Evolutionary conservation across 2,113 vertebrate species (phyloP).

Genomic region (Neodon shergylaensis): DNA sequence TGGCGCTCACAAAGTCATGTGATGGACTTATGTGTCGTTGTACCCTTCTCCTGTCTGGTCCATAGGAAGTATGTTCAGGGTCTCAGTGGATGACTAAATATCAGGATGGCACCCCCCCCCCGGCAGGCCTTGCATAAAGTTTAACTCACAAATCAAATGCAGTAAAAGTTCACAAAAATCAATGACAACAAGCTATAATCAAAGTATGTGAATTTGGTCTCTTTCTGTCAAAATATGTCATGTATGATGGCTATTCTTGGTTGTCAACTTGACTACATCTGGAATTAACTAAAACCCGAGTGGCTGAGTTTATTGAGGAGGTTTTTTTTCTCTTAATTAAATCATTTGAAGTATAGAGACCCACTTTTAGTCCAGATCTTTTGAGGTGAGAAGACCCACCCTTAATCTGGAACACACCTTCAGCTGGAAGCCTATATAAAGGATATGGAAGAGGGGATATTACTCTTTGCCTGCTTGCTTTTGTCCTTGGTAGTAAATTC

Average conservation of each 20-base stretch:
- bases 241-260: not conserved
- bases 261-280: not conserved
- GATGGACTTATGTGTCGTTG: no score
- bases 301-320: not conserved
- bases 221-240: not conserved
- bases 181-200: not conserved
- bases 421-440: not conserved
- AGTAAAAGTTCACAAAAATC: not conserved
- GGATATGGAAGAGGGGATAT: not conserved
- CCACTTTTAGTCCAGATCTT: not conserved
- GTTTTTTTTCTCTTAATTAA: not conserved
- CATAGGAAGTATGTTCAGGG: not conserved
- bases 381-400: not conserved
- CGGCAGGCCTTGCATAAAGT: not conserved
- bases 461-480: not conserved
- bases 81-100: not conserved
- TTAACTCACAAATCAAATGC: not conserved
- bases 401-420: not conserved
- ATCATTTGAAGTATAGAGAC: not conserved
- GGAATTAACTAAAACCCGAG: not conserved
- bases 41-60: not conserved
- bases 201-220: not conserved
- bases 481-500: not conserved
- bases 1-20: not conserved
- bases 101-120: not conserved